Conservation (phyloP, 2,113 vertebrate genomes). For the Melospiza melodia region DNA sequence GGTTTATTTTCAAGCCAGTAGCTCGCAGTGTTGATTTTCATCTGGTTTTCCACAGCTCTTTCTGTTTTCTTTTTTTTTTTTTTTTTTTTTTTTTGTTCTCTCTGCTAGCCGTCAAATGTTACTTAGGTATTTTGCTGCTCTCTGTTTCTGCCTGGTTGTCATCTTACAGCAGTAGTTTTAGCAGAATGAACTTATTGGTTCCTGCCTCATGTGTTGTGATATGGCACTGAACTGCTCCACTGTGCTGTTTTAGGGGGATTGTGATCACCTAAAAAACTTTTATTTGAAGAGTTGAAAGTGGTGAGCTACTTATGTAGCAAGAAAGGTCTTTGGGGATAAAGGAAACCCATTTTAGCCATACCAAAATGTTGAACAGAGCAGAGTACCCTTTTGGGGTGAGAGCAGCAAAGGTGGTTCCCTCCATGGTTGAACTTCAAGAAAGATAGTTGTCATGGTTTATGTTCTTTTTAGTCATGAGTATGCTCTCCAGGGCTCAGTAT, state of each 20-base stretch:
- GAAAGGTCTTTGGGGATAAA: neutral
- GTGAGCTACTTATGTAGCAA: neutral
- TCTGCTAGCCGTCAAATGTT: neutral
- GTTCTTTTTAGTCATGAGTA: neutral
- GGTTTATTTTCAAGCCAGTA: neutral
- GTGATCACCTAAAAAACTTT: neutral
- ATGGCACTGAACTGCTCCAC: neutral
- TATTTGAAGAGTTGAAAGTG: neutral
- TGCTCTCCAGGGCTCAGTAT: neutral
- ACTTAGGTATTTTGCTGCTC: neutral
- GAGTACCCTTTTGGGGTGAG: neutral
- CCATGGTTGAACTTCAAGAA: neutral
- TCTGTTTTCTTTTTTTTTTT: too few species aligned
- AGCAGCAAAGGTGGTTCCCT: neutral
- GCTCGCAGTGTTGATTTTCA: neutral
- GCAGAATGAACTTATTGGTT: neutral
- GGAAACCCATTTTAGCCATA: neutral
- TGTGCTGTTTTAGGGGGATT: neutral
- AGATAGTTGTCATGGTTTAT: neutral
- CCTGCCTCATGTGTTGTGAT: accelerated
- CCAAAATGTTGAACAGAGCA: neutral
- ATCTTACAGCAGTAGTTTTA: neutral
- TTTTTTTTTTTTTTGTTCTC: too few species aligned
- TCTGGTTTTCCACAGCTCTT: neutral
- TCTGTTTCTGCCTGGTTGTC: neutral